Percentiles rank a stretch among this genome's conserved stretches.
These are phyloP conservation scores for Athene cunicularia DNA, from an alignment of 2,113 vertebrate genomes.

Conservation along the genomic window DNA sequence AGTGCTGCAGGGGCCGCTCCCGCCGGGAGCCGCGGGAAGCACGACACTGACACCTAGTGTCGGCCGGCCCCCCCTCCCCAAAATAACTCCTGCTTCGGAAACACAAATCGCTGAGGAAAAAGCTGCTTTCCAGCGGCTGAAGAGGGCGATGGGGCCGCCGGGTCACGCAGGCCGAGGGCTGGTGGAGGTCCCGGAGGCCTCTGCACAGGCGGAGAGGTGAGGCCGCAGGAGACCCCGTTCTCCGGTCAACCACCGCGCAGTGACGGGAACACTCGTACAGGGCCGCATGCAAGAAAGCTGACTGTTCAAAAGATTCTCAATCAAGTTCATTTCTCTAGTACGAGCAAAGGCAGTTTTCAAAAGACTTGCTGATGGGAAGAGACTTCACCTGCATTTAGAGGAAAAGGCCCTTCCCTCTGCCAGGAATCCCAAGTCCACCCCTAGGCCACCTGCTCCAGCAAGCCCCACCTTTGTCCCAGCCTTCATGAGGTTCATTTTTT, in stretches of 20 bases:
- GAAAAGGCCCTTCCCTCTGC: neutral
- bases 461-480: neutral
- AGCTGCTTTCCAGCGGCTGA: neutral
- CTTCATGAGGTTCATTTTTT: neutral
- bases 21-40: neutral
- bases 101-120: accelerated
- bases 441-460: accelerated
- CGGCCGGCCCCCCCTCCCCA: neutral
- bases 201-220: too few relatives aligned
- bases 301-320: too few relatives aligned
- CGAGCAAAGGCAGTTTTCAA: accelerated
- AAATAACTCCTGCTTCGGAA: accelerated
- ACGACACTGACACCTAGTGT: conserved; percentile 24
- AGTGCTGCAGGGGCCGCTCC: too few relatives aligned
- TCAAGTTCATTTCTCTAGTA: accelerated
- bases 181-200: too few relatives aligned
- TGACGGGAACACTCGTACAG: accelerated
- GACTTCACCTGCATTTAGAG: too few relatives aligned
- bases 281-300: neutral
- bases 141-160: too few relatives aligned
- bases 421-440: too few relatives aligned
- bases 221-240: neutral
- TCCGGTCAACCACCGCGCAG: neutral
- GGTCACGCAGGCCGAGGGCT: too few relatives aligned
- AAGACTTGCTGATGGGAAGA: neutral